Percentiles rank a stretch among this genome's conserved stretches.
These are phyloP conservation scores for Micronycteris hirsuta DNA, from an alignment of 2,113 vertebrate genomes.

Conservation along the genomic window DNA sequence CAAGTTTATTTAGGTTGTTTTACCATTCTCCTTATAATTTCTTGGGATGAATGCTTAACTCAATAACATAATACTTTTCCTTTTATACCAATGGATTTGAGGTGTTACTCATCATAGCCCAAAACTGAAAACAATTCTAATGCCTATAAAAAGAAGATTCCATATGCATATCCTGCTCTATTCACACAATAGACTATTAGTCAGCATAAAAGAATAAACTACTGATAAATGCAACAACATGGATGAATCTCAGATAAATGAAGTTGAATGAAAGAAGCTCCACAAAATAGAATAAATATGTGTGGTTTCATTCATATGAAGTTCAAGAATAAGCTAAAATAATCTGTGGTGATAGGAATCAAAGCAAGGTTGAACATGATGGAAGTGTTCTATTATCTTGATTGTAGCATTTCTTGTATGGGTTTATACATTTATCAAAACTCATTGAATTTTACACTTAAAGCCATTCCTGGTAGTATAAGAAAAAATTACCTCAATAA, in stretches of 20 bases:
- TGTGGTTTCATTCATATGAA: not conserved
- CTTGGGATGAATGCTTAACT: not conserved
- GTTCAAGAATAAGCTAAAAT: not conserved
- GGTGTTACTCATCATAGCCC: not conserved
- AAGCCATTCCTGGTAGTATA: not conserved
- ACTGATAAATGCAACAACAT: not conserved
- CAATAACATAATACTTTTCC: not conserved
- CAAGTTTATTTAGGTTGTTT: not conserved
- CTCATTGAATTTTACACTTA: not conserved
- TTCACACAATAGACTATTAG: not conserved
- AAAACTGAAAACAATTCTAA: not conserved
- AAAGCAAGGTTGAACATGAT: not conserved
- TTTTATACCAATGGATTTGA: not conserved
- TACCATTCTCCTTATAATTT: not conserved
- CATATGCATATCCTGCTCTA: not conserved
- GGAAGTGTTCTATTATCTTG: not conserved
- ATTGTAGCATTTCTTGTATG: not conserved
- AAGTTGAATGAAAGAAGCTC: not conserved
- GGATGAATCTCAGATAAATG: not conserved
- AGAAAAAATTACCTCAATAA: not conserved
- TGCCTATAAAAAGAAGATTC: not conserved
- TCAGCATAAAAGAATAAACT: not conserved
- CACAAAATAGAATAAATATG: not conserved
- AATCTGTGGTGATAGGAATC: not conserved
- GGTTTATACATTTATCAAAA: slow-evolving; percentile 26